Evolutionary conservation across 2,888 invertebrate genomes (phyloP).

Genomic region (Chrysolina oricalcia): DNA sequence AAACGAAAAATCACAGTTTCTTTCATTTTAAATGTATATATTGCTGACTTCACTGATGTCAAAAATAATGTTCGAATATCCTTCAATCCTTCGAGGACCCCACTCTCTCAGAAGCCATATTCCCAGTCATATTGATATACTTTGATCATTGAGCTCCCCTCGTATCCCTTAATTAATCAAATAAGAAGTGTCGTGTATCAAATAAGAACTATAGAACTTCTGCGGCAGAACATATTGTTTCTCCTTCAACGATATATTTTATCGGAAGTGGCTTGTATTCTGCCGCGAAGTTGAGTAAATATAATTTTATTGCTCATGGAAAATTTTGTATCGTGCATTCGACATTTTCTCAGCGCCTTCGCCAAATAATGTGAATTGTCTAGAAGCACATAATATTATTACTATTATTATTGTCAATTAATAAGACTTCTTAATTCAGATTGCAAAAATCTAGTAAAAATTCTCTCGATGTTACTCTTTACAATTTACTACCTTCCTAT

Average conservation of each 20-base stretch:
- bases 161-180: slow-evolving; percentile 49
- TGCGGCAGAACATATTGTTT: slow-evolving; percentile 43
- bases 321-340: not conserved
- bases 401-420: too few species aligned
- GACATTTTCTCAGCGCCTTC: too few species aligned
- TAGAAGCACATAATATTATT: too few species aligned
- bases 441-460: too few species aligned
- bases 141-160: slow-evolving; percentile 36
- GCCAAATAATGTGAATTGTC: too few species aligned
- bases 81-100: not conserved
- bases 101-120: not conserved
- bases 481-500: too few species aligned
- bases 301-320: too few species aligned
- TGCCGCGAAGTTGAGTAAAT: not conserved
- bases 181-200: slow-evolving; percentile 51
- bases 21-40: too few species aligned
- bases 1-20: too few species aligned
- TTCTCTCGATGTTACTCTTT: too few species aligned
- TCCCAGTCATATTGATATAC: not conserved
- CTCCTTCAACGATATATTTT: slow-evolving; percentile 40
- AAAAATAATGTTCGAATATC: not conserved
- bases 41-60: not conserved
- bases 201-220: slow-evolving; percentile 48
- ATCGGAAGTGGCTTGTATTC: slow-evolving; percentile 19
- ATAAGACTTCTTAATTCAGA: too few species aligned